Conservation (phyloP, 2,113 vertebrate species). For the Entomyzon cyanotis region DNA sequence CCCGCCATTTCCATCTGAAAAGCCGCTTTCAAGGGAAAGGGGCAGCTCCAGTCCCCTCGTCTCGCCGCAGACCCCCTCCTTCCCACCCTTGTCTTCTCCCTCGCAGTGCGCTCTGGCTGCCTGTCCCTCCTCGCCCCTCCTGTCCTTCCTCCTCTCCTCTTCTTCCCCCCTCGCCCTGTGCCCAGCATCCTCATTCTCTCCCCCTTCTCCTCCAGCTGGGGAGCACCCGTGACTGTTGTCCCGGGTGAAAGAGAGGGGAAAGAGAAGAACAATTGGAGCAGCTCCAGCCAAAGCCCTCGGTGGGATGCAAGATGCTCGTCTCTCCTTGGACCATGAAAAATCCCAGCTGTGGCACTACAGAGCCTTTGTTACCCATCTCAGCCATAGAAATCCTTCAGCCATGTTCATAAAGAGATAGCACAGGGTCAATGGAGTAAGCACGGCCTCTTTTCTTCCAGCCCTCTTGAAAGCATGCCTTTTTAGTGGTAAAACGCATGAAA, state of each 20-base stretch:
- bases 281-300: background rate
- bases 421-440: background rate
- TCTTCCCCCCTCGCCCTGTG: background rate
- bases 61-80: background rate
- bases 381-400: slow-evolving; percentile 3
- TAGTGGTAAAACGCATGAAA: background rate
- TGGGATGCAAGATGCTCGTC: background rate
- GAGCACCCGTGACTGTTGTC: background rate
- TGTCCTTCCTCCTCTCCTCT: background rate
- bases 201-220: background rate
- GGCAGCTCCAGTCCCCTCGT: background rate
- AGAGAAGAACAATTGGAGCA: background rate
- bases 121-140: background rate
- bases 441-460: background rate
- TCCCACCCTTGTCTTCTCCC: background rate
- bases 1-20: slow-evolving; percentile 65
- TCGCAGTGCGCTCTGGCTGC: background rate
- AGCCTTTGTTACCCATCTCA: background rate
- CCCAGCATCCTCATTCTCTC: background rate
- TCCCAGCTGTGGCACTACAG: background rate
- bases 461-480: background rate
- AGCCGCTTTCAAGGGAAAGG: slow-evolving; percentile 1
- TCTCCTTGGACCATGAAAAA: slow-evolving; percentile 8
- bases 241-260: background rate
- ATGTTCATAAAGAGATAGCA: slow-evolving; percentile 1